These are phyloP conservation scores for Accipiter virgatus DNA, from an alignment of 2,113 vertebrate species.

Conservation along the genomic window DNA sequence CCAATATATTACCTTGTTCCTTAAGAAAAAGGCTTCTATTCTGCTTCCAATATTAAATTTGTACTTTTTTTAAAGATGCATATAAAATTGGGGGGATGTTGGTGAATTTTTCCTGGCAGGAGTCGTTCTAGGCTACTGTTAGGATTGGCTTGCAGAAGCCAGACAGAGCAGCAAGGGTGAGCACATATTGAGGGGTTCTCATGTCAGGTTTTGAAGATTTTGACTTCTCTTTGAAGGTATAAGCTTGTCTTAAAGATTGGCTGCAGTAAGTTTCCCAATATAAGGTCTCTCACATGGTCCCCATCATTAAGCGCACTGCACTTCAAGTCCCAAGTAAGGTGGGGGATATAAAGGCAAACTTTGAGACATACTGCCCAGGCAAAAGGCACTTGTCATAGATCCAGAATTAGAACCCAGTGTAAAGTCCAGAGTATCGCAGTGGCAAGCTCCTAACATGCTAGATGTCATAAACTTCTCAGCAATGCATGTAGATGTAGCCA, in stretches of 20 bases:
- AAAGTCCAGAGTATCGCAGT: not conserved
- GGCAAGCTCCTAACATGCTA: not conserved
- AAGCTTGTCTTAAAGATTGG: not conserved
- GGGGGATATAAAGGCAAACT: not conserved
- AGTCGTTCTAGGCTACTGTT: not conserved
- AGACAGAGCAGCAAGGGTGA: not conserved
- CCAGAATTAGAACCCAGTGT: not conserved
- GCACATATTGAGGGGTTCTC: not conserved
- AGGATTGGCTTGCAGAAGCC: not conserved
- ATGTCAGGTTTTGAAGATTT: not conserved
- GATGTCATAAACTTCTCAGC: not conserved
- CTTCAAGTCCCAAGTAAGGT: too few relatives aligned
- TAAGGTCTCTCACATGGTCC: not conserved
- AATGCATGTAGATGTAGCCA: not conserved
- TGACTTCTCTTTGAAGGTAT: not conserved
- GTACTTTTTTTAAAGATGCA: not conserved
- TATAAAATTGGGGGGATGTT: not conserved
- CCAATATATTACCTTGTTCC: accelerated
- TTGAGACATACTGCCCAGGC: not conserved
- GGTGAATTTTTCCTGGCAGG: not conserved
- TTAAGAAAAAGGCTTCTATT: not conserved
- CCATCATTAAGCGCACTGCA: not conserved
- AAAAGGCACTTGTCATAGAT: not conserved
- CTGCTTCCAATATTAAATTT: not conserved
- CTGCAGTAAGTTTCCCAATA: not conserved